Conservation (phyloP, 2,888 invertebrate genomes). For the Mechanitis messenoides region DNA sequence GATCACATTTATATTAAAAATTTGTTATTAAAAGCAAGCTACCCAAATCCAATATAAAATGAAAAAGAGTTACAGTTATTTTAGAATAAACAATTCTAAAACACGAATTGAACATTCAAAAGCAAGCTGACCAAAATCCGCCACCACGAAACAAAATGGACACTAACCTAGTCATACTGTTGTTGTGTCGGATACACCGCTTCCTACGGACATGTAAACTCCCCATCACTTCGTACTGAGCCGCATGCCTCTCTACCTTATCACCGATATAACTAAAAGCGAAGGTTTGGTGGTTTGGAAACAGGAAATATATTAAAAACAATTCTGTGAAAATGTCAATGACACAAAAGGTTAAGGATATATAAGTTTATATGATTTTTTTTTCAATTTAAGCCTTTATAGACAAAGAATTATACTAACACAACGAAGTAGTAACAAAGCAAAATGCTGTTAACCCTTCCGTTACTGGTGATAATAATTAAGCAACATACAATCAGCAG, state of each 20-base stretch:
- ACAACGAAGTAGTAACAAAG: no score
- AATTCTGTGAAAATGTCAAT: neutral
- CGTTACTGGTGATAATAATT: neutral
- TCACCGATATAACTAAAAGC: conserved; percentile 68
- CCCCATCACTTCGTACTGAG: conserved; percentile 66
- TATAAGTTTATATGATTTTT: no score
- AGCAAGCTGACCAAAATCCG: conserved; percentile 29
- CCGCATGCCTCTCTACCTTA: conserved; percentile 67
- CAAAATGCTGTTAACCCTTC: no score
- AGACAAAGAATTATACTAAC: no score
- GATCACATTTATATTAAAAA: conserved; percentile 3
- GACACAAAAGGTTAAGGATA: neutral
- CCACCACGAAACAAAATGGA: conserved; percentile 33
- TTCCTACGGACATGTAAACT: conserved; percentile 61
- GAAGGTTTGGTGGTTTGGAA: neutral
- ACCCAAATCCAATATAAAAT: neutral
- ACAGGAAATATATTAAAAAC: neutral
- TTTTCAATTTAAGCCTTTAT: no score
- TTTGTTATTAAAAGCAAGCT: conserved; percentile 1
- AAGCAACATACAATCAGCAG: neutral
- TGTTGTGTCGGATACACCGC: conserved; percentile 69
- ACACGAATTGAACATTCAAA: conserved; percentile 4
- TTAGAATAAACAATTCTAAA: no score
- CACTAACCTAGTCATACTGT: conserved; percentile 70
- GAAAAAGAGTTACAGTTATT: no score